Conservation (phyloP, 1,140 invertebrate species). For the Lepidurus apus region DNA sequence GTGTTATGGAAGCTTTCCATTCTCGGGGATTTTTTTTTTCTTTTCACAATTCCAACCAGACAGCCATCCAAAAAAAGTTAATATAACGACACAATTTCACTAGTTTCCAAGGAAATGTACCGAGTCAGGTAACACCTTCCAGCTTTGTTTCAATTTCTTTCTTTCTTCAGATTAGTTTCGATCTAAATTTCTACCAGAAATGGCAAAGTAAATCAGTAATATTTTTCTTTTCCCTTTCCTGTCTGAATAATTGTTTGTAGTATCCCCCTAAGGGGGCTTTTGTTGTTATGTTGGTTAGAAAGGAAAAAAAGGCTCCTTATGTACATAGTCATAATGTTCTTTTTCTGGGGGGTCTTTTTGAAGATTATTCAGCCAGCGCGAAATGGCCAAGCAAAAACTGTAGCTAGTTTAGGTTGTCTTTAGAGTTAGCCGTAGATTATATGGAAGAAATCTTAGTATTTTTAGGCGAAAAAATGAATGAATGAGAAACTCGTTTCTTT, state of each 20-base stretch:
- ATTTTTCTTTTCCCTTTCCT: not conserved
- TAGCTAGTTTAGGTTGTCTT: not conserved
- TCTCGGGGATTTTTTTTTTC: constrained; percentile 1
- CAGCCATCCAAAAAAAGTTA: not conserved
- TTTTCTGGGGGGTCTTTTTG: not conserved
- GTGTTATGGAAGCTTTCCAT: not conserved
- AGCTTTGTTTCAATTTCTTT: no score
- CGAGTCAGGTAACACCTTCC: no score
- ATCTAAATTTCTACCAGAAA: not conserved
- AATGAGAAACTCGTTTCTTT: not conserved
- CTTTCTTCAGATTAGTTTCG: not conserved
- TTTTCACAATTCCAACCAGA: not conserved
- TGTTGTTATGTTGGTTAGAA: constrained; percentile 9
- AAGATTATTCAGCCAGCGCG: not conserved
- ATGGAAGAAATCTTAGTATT: not conserved
- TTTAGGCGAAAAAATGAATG: not conserved
- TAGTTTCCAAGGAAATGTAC: no score
- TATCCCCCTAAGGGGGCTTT: constrained; percentile 9
- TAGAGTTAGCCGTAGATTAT: not conserved
- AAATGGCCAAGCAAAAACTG: not conserved
- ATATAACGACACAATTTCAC: not conserved
- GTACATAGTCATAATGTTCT: constrained; percentile 12
- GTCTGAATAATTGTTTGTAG: not conserved
- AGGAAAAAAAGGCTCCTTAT: not conserved
- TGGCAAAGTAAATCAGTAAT: no score